phyloP scores from a whole-genome alignment of 2,113 vertebrate species.

The Pleuronectes platessa region DNA sequence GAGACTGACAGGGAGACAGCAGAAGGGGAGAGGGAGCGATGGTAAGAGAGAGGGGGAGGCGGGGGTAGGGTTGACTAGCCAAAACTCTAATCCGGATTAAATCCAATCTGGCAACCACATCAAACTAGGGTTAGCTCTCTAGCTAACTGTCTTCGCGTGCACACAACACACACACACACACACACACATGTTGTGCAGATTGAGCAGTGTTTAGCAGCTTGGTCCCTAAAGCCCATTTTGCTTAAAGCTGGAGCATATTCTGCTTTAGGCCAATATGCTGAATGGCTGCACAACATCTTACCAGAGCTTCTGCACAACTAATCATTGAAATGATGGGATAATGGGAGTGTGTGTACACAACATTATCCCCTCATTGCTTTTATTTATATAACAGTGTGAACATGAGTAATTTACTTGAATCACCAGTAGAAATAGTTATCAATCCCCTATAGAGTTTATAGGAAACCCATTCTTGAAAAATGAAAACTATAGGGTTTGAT shows the following conservation, averaged over 20 bases:
- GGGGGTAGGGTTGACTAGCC: conserved; percentile 54
- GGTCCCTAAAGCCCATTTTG: conserved; percentile 80
- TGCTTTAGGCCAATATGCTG: conserved; percentile 78
- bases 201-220: conserved; percentile 78
- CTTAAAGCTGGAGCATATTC: conserved; percentile 83
- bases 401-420: neutral
- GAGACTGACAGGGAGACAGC: conserved; percentile 41
- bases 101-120: conserved; percentile 88
- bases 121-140: conserved; percentile 82
- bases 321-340: conserved; percentile 76
- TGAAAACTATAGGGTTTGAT: conserved; percentile 20
- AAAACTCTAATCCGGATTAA: conserved; percentile 86
- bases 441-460: neutral
- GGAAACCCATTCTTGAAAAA: conserved; percentile 3
- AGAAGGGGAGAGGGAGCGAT: conserved; percentile 23
- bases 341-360: conserved; percentile 39
- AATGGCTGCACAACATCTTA: conserved; percentile 75
- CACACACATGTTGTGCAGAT: conserved; percentile 61
- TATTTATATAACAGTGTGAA: neutral
- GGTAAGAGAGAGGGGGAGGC: conserved; percentile 3
- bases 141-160: conserved; percentile 73
- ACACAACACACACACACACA: conserved; percentile 48
- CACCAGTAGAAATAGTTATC: neutral
- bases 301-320: conserved; percentile 67
- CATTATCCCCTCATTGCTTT: neutral